phyloP scores from a whole-genome alignment of 1,140 invertebrate genomes.

The Drosophila sechellia region DNA sequence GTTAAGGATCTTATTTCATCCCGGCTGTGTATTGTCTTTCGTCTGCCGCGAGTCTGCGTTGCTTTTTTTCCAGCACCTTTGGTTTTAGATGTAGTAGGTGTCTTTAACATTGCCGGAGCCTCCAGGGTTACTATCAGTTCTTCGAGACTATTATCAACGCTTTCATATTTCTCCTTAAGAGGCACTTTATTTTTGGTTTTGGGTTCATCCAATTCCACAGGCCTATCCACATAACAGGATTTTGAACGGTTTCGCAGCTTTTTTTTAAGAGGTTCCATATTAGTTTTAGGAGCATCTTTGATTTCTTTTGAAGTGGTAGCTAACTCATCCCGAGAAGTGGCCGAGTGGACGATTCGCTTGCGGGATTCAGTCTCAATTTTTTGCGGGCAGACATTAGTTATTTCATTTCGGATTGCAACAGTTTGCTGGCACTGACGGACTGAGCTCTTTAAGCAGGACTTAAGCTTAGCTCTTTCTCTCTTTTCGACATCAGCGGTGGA shows the following conservation, averaged over 20 bases:
- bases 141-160: neutral
- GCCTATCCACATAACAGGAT: conserved; percentile 23
- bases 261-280: neutral
- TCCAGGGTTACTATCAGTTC: neutral
- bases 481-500: neutral
- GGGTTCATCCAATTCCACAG: neutral
- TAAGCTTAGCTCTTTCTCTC: neutral
- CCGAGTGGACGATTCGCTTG: neutral
- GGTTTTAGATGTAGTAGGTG: neutral
- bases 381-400: neutral
- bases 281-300: neutral
- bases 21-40: neutral
- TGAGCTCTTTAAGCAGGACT: neutral
- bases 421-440: neutral
- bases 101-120: neutral
- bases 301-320: neutral
- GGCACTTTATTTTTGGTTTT: neutral
- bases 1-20: neutral
- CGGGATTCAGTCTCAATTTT: neutral
- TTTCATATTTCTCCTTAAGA: neutral
- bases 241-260: conserved; percentile 23
- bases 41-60: neutral
- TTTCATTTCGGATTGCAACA: neutral
- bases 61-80: neutral
- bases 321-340: neutral